Conservation (phyloP, 2,888 invertebrate genomes). For the Morpho helenor region DNA sequence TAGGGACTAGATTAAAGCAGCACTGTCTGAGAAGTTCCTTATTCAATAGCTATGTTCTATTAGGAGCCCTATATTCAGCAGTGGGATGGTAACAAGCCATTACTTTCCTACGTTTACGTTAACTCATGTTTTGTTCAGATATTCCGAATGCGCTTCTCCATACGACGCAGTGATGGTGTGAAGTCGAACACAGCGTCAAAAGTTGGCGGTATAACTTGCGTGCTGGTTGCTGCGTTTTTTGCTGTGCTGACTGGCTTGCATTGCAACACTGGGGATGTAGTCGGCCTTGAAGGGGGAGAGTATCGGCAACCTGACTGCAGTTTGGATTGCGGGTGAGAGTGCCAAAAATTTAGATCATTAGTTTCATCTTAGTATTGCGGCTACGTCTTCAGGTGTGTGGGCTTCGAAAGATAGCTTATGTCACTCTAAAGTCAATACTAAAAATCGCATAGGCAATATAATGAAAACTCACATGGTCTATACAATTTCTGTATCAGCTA, state of each 20-base stretch:
- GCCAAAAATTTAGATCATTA: background rate
- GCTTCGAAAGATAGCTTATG: too few relatives aligned
- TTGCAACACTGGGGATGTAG: constrained; percentile 42
- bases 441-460: too few relatives aligned
- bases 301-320: constrained; percentile 52
- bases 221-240: constrained; percentile 46
- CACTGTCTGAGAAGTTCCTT: too few relatives aligned
- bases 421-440: too few relatives aligned
- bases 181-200: constrained; percentile 58
- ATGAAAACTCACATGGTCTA: too few relatives aligned
- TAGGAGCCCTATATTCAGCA: too few relatives aligned
- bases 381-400: too few relatives aligned
- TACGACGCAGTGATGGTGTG: constrained; percentile 58
- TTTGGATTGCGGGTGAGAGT: constrained; percentile 39
- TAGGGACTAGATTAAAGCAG: too few relatives aligned
- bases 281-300: constrained; percentile 33
- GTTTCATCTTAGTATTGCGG: too few relatives aligned
- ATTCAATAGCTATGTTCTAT: too few relatives aligned
- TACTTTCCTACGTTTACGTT: background rate
- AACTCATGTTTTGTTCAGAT: constrained; percentile 41
- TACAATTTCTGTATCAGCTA: too few relatives aligned
- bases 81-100: background rate
- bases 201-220: constrained; percentile 54
- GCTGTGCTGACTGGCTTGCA: constrained; percentile 40
- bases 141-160: constrained; percentile 63